These are phyloP conservation scores for Rissa tridactyla DNA, from an alignment of 2,113 vertebrate species.

Conservation along the genomic window DNA sequence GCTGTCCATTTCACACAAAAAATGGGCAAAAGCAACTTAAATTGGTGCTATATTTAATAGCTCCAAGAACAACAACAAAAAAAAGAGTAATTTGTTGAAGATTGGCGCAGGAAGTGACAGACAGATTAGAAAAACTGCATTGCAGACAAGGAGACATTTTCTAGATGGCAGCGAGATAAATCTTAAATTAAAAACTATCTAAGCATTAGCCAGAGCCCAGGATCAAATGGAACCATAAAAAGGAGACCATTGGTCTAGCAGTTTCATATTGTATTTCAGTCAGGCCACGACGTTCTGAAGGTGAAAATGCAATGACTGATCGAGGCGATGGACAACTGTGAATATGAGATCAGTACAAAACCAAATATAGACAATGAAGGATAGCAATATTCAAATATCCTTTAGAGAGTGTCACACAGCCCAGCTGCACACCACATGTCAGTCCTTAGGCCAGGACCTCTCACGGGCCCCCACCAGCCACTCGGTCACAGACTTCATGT, in stretches of 20 bases:
- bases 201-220: neutral
- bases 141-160: neutral
- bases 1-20: neutral
- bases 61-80: neutral
- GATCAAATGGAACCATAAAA: neutral
- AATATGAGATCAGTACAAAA: neutral
- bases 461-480: neutral
- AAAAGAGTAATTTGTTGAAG: neutral
- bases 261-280: neutral
- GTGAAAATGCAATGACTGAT: neutral
- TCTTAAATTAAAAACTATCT: neutral
- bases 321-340: neutral
- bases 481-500: rapidly evolving
- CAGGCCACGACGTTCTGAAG: neutral
- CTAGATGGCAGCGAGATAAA: neutral
- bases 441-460: neutral
- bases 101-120: constrained; percentile 6
- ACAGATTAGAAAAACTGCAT: neutral
- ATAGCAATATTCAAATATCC: neutral
- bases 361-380: neutral
- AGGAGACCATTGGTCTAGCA: neutral
- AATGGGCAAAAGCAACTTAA: neutral
- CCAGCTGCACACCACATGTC: neutral
- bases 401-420: neutral
- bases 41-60: neutral